Evolutionary conservation across 2,888 invertebrate species (phyloP).

Genomic region (Thysanoteuthis rhombus): DNA sequence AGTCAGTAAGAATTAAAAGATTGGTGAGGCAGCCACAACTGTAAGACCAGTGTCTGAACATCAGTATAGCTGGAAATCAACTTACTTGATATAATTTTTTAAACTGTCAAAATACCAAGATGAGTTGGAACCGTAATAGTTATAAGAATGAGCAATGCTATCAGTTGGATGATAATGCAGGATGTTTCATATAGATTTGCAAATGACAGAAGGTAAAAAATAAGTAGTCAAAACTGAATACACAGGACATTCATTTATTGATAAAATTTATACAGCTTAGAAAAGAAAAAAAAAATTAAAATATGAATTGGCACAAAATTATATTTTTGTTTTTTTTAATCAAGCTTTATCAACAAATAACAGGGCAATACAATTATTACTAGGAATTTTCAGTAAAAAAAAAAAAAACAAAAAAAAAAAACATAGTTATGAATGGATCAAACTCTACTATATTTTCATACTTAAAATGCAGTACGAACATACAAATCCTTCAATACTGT

Average conservation of each 20-base stretch:
- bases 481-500: neutral
- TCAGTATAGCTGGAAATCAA: no score
- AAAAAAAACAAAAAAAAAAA: neutral
- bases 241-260: neutral
- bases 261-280: neutral
- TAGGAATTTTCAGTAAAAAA: neutral
- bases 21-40: no score
- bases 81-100: no score
- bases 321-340: neutral
- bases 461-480: neutral
- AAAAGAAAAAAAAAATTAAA: neutral
- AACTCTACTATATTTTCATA: neutral
- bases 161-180: no score
- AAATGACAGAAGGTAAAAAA: neutral
- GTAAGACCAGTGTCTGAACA: no score
- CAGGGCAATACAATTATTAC: neutral
- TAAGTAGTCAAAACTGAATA: neutral
- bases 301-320: constrained; percentile 12
- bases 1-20: no score
- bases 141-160: no score
- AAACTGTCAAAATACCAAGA: no score
- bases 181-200: neutral
- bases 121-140: no score
- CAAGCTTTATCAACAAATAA: neutral
- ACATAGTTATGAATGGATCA: neutral